Evolutionary conservation across 2,888 invertebrate genomes (phyloP), one percentile per base, ranked within the genome.

Genomic region (Proisotoma minuta): DNA sequence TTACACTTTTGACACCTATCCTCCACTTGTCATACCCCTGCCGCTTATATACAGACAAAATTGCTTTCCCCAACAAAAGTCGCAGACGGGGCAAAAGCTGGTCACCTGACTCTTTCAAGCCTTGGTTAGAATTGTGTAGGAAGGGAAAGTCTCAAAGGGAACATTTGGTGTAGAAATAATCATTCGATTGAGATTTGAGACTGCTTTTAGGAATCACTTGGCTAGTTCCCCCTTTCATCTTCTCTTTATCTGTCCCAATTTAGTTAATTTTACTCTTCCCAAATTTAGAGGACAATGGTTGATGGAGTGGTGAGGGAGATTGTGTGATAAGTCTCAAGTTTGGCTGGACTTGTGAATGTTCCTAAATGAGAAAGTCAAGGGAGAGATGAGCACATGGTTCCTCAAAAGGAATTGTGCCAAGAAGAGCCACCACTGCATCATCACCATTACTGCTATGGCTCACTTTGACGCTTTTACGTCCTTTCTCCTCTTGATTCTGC

Each of bases 401-500:
- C n/a, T n/a, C 8, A 15, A 34, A 34, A 34, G 34, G 23, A 58
- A 24, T 8, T 23, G 27, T 51, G 51, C 24, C 51, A 27, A 23
- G 27, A 50, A 28, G 26, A 50, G 26, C 53, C 34, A 27, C 23
- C 22, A 51, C 39, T 28, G 29, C 48, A 27, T n/a, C n/a, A 12
- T 39, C 51, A 23, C 22, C 51, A 23, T 49, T 56, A 26, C 43
- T 3, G 23, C 52, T 27, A 49, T 50, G 5, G 8, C 51, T 15
- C 34, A 39, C 27, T 53, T 57, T 62, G 62, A 57, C 53, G 62
- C 53, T 47, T 47, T 52, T 53, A 24, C 62, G 53, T 62, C 49
- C 51, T 34, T 23, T 57, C 57, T 43, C 43, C 28, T 58, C 59
- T 63, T 63, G 63, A 63, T 59, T 59, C 63, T 63, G 59, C 63